Percentiles rank a stretch among this genome's conserved stretches.
Evolutionary conservation across 2,113 vertebrate species (phyloP).

Genomic region (Clarias macrocephalus): DNA sequence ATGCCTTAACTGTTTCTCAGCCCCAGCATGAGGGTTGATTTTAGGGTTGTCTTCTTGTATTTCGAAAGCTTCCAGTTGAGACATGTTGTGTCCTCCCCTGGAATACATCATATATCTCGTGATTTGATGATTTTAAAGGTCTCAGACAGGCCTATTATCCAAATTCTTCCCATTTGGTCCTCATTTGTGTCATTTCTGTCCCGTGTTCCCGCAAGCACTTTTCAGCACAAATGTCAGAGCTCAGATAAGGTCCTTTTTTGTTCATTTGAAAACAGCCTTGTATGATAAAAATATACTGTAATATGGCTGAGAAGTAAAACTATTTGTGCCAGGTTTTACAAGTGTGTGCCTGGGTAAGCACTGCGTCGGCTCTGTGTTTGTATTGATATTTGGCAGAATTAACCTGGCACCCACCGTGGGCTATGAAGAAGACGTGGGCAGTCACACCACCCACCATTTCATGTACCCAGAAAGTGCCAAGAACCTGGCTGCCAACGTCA

Average conservation of each 20-base stretch:
- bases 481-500: slow-evolving; percentile 92
- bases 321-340: slow-evolving; percentile 17
- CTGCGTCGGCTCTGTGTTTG: slow-evolving; percentile 28
- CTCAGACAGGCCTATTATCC: background rate
- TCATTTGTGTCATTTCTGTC: background rate
- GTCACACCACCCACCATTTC: slow-evolving; percentile 95
- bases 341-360: slow-evolving; percentile 11
- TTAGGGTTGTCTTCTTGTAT: background rate
- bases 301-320: background rate
- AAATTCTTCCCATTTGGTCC: background rate
- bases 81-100: background rate
- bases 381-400: slow-evolving; percentile 75
- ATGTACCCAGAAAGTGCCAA: slow-evolving; percentile 99
- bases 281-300: slow-evolving; percentile 2
- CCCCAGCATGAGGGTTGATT: slow-evolving; percentile 1
- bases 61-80: background rate
- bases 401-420: slow-evolving; percentile 96
- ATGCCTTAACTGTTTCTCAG: background rate
- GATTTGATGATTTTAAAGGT: slow-evolving; percentile 4
- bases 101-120: background rate
- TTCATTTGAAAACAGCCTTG: background rate
- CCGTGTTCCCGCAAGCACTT: background rate
- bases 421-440: slow-evolving; percentile 90
- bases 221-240: background rate
- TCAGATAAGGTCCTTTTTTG: background rate